Evolutionary conservation across 2,888 invertebrate genomes (phyloP), one percentile per base, ranked within the genome.

Genomic region (Cantharis rufa): DNA sequence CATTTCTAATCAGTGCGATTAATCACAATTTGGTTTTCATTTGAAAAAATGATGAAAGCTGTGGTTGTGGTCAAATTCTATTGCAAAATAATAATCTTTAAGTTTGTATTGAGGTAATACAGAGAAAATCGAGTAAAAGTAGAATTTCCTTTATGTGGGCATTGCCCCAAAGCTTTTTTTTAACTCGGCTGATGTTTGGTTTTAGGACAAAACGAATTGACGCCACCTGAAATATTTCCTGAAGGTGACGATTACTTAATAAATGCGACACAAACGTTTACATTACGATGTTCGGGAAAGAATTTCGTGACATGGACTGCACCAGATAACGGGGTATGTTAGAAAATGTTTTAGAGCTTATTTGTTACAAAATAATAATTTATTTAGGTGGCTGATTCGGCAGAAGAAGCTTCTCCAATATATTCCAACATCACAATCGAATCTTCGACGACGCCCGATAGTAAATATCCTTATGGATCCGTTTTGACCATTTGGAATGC

Each of bases 201-300:
- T 48, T 48, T 9, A 48, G 48, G 48, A 9, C 48, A 48, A 48
- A 48, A 48, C n/a, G 48, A 48, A 0, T n/a, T 48, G 13, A 48
- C 48, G 10, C 75, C 75, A 7, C 79, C 77, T 21, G 70, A 72
- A 64, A 78, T 76, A 72, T 85, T 86, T 72, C 88, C 88, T 13
- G 82, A 84, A 62, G 82, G 83, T 73, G 80, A 84, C 1, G 86
- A 89, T 72, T 77, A 87, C 2, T 86, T 84, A 27, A 81, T 89
- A 63, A 84, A 87, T 9, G 81, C 83, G 0, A 83, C 84, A 69
- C 81, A 82, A 0, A 87, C 88, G 80, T 87, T 87, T 66, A 88
- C 87, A 2, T 79, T 90, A 70, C 84, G 85, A n/a, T 91, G 91
- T 80, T 88, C 89, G 81, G 89, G 89, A 32, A 86, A 84, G 11